Conservation (phyloP, 2,888 invertebrate species). For the Catocala sponsa region DNA sequence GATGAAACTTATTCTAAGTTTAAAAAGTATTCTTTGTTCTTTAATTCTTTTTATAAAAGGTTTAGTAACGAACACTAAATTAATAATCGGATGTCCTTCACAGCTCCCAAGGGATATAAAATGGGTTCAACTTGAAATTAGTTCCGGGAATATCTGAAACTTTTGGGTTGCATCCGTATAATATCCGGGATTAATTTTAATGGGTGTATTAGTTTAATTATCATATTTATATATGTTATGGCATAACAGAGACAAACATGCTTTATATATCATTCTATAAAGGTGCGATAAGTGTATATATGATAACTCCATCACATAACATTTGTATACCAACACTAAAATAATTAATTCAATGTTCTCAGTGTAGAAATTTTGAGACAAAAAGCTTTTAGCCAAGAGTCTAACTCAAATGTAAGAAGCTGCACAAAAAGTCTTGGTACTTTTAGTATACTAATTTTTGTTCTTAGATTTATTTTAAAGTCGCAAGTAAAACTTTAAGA, state of each 20-base stretch:
- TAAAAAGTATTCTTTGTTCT: background rate
- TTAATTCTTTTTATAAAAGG: constrained; percentile 12
- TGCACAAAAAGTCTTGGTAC: too few relatives aligned
- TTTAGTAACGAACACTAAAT: constrained; percentile 48
- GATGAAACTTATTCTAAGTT: constrained; percentile 1
- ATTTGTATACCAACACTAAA: too few relatives aligned
- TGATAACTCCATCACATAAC: too few relatives aligned
- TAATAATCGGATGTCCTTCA: constrained; percentile 54
- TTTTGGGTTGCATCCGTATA: constrained; percentile 70
- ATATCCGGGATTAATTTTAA: constrained; percentile 63
- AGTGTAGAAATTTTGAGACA: too few relatives aligned
- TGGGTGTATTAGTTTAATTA: constrained; percentile 46
- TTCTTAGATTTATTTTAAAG: too few relatives aligned
- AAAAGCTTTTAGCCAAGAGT: too few relatives aligned
- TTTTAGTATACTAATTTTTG: too few relatives aligned
- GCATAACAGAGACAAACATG: background rate
- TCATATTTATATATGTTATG: constrained; percentile 23
- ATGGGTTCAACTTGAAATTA: constrained; percentile 66
- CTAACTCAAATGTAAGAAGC: too few relatives aligned
- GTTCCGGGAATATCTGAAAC: constrained; percentile 68
- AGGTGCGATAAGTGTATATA: too few relatives aligned
- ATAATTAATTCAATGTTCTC: too few relatives aligned
- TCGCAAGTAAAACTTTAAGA: too few relatives aligned
- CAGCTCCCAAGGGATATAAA: constrained; percentile 61
- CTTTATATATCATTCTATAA: too few relatives aligned